phyloP scores from a whole-genome alignment of 2,888 invertebrate genomes.

The Plagodis pulveraria region DNA sequence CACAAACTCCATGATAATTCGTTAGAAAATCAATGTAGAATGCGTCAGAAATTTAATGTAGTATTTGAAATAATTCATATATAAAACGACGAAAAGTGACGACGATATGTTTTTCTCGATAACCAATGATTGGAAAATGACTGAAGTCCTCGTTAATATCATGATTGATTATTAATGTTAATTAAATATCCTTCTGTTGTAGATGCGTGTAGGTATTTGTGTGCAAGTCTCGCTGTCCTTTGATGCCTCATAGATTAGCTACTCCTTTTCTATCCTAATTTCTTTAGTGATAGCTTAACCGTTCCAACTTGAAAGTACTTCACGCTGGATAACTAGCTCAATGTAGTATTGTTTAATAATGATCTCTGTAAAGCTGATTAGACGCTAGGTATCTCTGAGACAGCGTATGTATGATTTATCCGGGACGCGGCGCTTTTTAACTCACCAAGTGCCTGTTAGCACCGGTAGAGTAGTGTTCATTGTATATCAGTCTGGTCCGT shows the following conservation, averaged over 20 bases:
- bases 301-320: not conserved
- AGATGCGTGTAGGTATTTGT: not conserved
- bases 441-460: constrained; percentile 69
- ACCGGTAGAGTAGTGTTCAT: constrained; percentile 63
- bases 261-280: not conserved
- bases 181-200: no score
- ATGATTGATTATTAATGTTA: no score
- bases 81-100: no score
- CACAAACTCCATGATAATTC: no score
- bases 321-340: not conserved
- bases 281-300: not conserved
- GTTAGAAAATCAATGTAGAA: no score
- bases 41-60: no score
- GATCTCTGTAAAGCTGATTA: constrained; percentile 2
- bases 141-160: no score
- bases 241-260: not conserved
- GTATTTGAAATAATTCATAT: no score
- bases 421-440: constrained; percentile 35
- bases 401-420: constrained; percentile 32
- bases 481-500: constrained; percentile 58
- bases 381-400: constrained; percentile 2
- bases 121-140: no score
- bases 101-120: no score
- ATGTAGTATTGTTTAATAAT: not conserved
- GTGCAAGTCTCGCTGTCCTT: constrained; percentile 21